These are phyloP conservation scores for Drosophila nasuta DNA, from an alignment of 1,140 invertebrate genomes.

Conservation along the genomic window DNA sequence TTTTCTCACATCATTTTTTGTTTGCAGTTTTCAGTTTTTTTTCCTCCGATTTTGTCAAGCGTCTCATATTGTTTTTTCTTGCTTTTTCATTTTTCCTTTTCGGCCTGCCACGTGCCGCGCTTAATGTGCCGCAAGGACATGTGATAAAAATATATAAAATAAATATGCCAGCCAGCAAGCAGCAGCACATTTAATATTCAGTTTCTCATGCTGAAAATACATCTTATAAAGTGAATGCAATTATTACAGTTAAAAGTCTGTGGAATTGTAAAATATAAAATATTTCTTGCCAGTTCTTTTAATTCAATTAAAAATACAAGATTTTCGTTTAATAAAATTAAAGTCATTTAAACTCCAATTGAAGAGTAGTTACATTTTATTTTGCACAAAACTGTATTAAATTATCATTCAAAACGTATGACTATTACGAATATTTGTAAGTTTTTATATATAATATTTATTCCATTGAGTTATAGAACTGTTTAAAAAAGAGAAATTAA, in stretches of 20 bases:
- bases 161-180: conserved; percentile 17
- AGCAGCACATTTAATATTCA: conserved; percentile 10
- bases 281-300: background rate
- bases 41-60: conserved; percentile 32
- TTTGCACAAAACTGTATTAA: too few species aligned
- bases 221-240: background rate
- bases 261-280: background rate
- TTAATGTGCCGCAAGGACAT: conserved; percentile 43
- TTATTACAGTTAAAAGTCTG: background rate
- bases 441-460: too few species aligned
- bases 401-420: too few species aligned
- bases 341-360: too few species aligned
- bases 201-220: background rate
- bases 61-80: conserved; percentile 11
- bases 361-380: too few species aligned
- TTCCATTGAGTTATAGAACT: background rate
- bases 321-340: too few species aligned
- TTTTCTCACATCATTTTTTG: conserved; percentile 18
- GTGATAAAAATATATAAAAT: conserved; percentile 25
- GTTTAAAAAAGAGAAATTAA: background rate
- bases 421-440: too few species aligned
- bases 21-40: conserved; percentile 26
- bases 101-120: conserved; percentile 27
- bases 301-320: too few species aligned
- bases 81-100: conserved; percentile 10